Conservation (phyloP, 2,113 vertebrate species). For the Nansenia antarctica region DNA sequence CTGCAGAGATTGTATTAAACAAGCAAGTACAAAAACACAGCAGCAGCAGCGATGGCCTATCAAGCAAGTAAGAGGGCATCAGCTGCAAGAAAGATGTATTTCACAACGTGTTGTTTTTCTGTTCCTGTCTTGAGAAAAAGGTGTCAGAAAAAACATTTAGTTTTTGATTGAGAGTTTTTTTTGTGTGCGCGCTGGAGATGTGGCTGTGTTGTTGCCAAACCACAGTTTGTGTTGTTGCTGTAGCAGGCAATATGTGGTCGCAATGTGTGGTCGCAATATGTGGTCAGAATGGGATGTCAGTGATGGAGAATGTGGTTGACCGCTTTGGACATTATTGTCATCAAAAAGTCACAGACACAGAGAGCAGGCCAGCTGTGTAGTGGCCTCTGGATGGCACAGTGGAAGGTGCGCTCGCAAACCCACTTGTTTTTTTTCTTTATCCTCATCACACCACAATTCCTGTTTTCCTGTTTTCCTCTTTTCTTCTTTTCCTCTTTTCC, state of each 20-base stretch:
- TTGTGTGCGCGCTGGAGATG: constrained; percentile 1
- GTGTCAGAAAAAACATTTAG: constrained; percentile 30
- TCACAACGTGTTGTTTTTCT: constrained; percentile 9
- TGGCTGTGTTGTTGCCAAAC: neutral
- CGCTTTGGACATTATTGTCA: neutral
- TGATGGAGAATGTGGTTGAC: neutral
- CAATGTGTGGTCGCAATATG: neutral
- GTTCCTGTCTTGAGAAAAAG: constrained; percentile 8
- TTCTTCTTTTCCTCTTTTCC: constrained; percentile 2
- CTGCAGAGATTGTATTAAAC: neutral
- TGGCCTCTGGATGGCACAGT: too few relatives aligned
- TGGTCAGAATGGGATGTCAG: neutral
- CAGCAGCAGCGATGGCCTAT: neutral
- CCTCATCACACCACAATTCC: neutral
- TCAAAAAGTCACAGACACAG: neutral
- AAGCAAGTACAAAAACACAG: neutral
- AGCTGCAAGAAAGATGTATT: neutral
- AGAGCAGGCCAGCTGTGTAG: neutral
- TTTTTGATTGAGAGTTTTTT: too few relatives aligned
- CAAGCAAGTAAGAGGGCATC: neutral
- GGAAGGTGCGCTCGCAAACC: too few relatives aligned
- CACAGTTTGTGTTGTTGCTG: neutral
- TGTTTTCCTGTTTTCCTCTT: constrained; percentile 4
- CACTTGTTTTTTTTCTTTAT: neutral
- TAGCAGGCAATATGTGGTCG: too few relatives aligned